Percentiles rank a stretch among this genome's conserved stretches.
These are phyloP conservation scores for Drosophila kepulauana DNA, from an alignment of 1,140 invertebrate species.

Conservation along the genomic window DNA sequence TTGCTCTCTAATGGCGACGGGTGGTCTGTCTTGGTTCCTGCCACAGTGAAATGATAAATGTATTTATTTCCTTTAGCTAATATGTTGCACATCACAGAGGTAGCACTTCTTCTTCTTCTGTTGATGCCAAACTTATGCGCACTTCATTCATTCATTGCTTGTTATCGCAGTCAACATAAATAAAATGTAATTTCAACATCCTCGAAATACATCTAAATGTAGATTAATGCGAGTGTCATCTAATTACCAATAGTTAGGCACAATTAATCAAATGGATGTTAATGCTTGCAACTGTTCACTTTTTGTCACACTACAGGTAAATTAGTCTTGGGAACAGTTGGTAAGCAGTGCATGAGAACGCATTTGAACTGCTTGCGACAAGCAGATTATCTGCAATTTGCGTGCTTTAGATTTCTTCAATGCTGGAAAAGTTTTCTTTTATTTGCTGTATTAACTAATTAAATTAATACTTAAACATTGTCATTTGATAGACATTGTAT, in stretches of 20 bases:
- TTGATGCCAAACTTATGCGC: not conserved
- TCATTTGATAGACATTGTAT: too few species aligned
- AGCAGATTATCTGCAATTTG: not conserved
- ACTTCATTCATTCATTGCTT: conserved; percentile 9
- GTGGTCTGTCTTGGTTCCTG: conserved; percentile 73
- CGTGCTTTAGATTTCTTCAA: not conserved
- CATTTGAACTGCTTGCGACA: not conserved
- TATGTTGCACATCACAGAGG: conserved; percentile 32
- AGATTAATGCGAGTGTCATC: conserved; percentile 1
- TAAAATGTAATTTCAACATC: conserved; percentile 15
- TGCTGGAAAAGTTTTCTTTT: too few species aligned
- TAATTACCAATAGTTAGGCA: conserved; percentile 1
- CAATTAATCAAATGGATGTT: not conserved
- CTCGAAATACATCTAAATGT: not conserved
- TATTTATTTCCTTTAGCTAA: conserved; percentile 69
- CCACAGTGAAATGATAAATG: conserved; percentile 77
- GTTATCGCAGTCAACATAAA: not conserved
- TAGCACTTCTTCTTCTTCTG: not conserved
- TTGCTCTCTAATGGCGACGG: conserved; percentile 60
- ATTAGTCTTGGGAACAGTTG: not conserved
- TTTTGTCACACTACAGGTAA: not conserved
- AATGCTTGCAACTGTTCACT: not conserved
- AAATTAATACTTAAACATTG: too few species aligned
- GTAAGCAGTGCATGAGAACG: not conserved
- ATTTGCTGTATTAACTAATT: too few species aligned